Evolutionary conservation across 2,113 vertebrate genomes (phyloP), one percentile per base, ranked within the genome.

Genomic region (Mystacornis crossleyi): DNA sequence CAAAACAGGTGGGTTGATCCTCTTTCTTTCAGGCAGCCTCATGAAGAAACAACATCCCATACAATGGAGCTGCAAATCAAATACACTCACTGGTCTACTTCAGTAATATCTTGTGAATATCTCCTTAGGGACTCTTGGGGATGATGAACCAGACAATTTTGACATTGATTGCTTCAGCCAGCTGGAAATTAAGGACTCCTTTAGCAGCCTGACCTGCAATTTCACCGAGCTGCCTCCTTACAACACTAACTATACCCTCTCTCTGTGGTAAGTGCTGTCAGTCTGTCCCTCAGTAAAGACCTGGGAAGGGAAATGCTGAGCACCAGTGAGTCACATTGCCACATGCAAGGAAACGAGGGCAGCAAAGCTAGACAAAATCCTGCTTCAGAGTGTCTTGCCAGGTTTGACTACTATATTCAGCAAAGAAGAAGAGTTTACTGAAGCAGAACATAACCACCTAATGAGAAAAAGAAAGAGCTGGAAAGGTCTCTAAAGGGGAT

Each of bases 111-210:
- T 43, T 67, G 9, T 28, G 10, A 80, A 71, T 96, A 67, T 91
- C 62, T 94, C 50, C 58, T 38, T 86, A 98, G 97, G 97, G 48
- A 96, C 96, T 26, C 73, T 96, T 3, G 97, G 95, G 36, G 98
- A 98, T 23, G 97, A 97, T 0, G 98, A 98, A 54, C 34, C n/a
- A 18, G 98, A 98, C 4, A 97, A 81, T 64, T 94, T 95, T 53
- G 94, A 97, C 7, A 96, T 98, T 28, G 81, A 96, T 8, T 98
- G 98, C 87, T 96, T 98, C 58, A 97, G 97, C 75, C 98, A 97
- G 82, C 45, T 98, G 75, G 95, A 93, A 54, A 91, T 97, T 45
- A 29, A 69, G 10, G 79, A 94, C 25, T 55, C 47, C 33, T 79
- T 95, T 10, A 97, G 98, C 86, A 91, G 91, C 18, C 77, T 98